These are phyloP conservation scores for Drosophila miranda DNA, from an alignment of 1,140 invertebrate genomes.

Conservation along the genomic window DNA sequence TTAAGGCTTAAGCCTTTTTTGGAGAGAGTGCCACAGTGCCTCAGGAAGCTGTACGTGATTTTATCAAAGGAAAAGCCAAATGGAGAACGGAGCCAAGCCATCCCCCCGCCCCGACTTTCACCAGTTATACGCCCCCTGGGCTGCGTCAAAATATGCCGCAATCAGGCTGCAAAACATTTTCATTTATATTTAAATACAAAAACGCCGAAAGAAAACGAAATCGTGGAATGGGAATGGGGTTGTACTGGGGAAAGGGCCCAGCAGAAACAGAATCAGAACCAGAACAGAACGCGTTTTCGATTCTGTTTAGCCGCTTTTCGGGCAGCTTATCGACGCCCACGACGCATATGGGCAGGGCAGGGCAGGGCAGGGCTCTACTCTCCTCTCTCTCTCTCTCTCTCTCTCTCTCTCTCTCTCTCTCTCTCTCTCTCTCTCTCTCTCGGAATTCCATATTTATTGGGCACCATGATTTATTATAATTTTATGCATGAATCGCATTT, in stretches of 20 bases:
- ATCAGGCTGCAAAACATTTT: conserved; percentile 79
- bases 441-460: conserved; percentile 74
- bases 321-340: conserved; percentile 73
- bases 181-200: conserved; percentile 80
- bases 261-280: too few relatives aligned
- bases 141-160: conserved; percentile 79
- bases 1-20: conserved; percentile 64
- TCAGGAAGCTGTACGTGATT: conserved; percentile 76
- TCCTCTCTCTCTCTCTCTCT: conserved; percentile 3
- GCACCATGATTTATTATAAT: conserved; percentile 77
- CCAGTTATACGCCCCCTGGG: conserved; percentile 49
- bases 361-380: not conserved
- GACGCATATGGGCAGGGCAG: conserved; percentile 33
- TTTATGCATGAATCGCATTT: conserved; percentile 72
- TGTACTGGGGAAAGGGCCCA: too few relatives aligned
- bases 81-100: conserved; percentile 22
- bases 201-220: conserved; percentile 17
- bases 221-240: conserved; percentile 18
- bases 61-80: conserved; percentile 74
- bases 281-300: conserved; percentile 65
- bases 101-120: not conserved
- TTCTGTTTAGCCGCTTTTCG: conserved; percentile 75
- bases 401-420: conserved; percentile 11
- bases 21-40: conserved; percentile 38
- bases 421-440: conserved; percentile 3